These are phyloP conservation scores for Leucoma salicis DNA, from an alignment of 2,888 invertebrate species.

Conservation along the genomic window DNA sequence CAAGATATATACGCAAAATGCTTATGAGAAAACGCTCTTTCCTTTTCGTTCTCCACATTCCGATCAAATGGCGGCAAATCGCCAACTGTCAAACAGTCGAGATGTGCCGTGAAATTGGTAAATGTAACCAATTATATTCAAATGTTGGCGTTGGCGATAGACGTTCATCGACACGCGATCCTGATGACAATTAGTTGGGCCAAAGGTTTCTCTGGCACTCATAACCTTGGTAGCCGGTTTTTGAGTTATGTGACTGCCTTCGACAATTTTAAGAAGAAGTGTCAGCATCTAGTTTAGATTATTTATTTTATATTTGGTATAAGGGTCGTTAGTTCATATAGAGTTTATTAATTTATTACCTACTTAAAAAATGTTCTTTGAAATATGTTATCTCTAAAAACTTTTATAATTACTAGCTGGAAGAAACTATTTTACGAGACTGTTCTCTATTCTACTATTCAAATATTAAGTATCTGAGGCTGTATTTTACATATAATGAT, in stretches of 20 bases:
- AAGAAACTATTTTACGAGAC: too few species aligned
- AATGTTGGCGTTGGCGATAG: constrained; percentile 21
- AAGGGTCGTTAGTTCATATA: too few species aligned
- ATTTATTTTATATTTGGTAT: too few species aligned
- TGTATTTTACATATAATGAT: background rate
- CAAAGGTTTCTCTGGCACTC: constrained; percentile 6
- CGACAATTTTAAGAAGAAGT: too few species aligned
- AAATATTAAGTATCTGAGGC: background rate
- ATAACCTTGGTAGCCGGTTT: constrained; percentile 14
- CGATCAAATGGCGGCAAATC: constrained; percentile 29
- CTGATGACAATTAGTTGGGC: constrained; percentile 12
- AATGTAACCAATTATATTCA: constrained; percentile 44
- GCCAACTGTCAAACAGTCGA: constrained; percentile 48
- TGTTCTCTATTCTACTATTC: too few species aligned
- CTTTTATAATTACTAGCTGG: too few species aligned
- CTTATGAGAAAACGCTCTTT: constrained; percentile 31
- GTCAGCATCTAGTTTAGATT: too few species aligned
- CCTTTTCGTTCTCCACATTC: constrained; percentile 28
- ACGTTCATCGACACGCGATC: constrained; percentile 23
- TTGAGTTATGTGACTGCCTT: too few species aligned
- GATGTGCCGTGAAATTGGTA: constrained; percentile 55
- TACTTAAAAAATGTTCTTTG: too few species aligned
- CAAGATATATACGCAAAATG: too few species aligned
- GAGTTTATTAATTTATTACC: too few species aligned
- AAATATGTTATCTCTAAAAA: too few species aligned